phyloP scores from a whole-genome alignment of 2,797 vertebrate genomes.

The Echiichthys vipera region DNA sequence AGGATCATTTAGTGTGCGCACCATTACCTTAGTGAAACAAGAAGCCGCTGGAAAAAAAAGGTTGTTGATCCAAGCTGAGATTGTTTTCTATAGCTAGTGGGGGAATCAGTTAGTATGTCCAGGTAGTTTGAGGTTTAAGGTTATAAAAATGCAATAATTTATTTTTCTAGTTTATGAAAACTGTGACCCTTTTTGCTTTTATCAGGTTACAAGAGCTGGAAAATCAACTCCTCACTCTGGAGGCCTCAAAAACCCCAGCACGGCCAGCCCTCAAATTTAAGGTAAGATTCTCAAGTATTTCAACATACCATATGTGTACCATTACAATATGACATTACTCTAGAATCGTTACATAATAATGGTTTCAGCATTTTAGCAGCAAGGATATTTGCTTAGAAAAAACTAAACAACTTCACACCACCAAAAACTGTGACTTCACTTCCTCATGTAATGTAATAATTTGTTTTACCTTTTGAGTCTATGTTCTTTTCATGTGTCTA shows the following conservation, averaged over 20 bases:
- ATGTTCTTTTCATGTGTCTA: not conserved
- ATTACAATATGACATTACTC: not conserved
- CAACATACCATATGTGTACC: not conserved
- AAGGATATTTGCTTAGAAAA: not conserved
- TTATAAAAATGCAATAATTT: not conserved
- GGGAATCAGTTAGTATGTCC: not conserved
- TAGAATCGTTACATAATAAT: not conserved
- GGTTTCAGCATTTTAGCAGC: not conserved
- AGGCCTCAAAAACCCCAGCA: conserved; percentile 86
- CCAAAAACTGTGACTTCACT: not conserved
- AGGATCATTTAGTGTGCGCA: not conserved
- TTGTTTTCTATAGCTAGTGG: not conserved
- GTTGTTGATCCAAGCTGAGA: conserved; percentile 10
- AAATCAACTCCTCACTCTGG: conserved; percentile 89
- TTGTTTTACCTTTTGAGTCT: not conserved
- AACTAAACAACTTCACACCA: not conserved
- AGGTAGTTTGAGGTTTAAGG: not conserved
- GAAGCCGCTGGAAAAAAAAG: not conserved
- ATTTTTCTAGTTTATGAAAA: not conserved
- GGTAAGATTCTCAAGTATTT: conserved; percentile 75
- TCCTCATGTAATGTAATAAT: not conserved
- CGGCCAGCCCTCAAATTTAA: conserved; percentile 96
- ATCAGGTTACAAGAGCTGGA: conserved; percentile 92
- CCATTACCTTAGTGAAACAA: conserved; percentile 12
- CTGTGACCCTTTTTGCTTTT: conserved; percentile 1